Base-by-base conservation (phyloP, 37 sponge, comb jelly and placozoan genomes). In the Agelas oroides region DNA sequence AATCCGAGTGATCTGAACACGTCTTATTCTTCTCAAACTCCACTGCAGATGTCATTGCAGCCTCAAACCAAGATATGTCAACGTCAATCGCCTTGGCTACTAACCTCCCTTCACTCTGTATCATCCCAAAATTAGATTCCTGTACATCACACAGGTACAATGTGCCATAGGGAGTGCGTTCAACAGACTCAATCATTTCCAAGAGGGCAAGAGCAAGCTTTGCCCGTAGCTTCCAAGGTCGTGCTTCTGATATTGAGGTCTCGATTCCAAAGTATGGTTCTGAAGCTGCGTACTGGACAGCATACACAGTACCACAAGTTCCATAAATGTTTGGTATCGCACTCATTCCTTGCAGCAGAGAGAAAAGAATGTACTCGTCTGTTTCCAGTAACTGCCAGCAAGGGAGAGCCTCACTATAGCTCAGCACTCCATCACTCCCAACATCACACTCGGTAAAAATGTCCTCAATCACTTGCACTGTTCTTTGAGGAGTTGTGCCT, bases 141-240 rank as follows among this genome's bases (percentile, higher is more conserved):
- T 92, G 79, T 2, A 87, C 66, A 75, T 92, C 92, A 83, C 92
- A 92, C 12, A 92, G 64, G 72, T 82, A 84, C 5, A 87, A 25
- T 1, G 84, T 92, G 19, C 87, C 92, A 69, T 80, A 87, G 0
- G 73, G 75, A 18, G 88, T 92, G 30, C 67, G 5, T 24, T 92
- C 92, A 31, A 92, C 32, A 0, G 67, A 30, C 18, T 67, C 65
- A 24, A 87, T 64, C 88, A 92, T 84, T 6, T 92, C 87, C 68
- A 92, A 19, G 38, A 92, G 63, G 15, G 85, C 71, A 14, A 92
- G 20, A 21, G 85, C 88, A 6, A 92, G 52, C 34, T 68, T 52
- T 0, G 76, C 84, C 25, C 88, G 38, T 21, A 83, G 39, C 1
- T 33, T 19, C 92, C 92, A 92, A 3, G 70, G 28, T n/a, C 88